A percentile compares a stretch with the other conserved stretches of the same genome.
These are phyloP conservation scores for Crenuchus spilurus DNA, from an alignment of 2,797 vertebrate species.

Conservation along the genomic window DNA sequence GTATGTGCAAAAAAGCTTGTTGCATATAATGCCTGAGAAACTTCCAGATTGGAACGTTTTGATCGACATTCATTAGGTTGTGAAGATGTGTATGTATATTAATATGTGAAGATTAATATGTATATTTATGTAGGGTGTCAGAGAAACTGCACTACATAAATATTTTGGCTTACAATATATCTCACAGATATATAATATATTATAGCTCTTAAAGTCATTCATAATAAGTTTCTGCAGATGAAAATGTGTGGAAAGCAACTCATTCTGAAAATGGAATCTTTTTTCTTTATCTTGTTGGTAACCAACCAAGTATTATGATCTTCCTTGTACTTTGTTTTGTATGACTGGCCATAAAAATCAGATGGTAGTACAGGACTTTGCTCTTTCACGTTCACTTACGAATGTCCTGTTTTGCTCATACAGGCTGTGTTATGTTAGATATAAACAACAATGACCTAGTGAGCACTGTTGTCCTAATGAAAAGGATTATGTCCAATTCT, in stretches of 20 bases:
- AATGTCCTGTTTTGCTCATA: slow-evolving; percentile 13
- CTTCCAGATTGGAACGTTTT: neutral
- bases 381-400: slow-evolving; percentile 20
- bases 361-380: slow-evolving; percentile 48
- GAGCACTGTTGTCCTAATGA: neutral
- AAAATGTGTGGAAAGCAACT: neutral
- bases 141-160: too few relatives aligned
- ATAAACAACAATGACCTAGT: neutral
- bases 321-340: slow-evolving; percentile 19
- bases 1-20: too few relatives aligned
- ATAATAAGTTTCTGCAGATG: neutral
- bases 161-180: neutral
- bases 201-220: neutral
- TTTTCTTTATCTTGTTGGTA: neutral
- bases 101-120: too few relatives aligned
- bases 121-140: neutral
- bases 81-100: neutral
- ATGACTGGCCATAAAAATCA: slow-evolving; percentile 24
- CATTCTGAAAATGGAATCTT: neutral
- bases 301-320: neutral
- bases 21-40: neutral
- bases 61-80: neutral
- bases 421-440: neutral
- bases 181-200: neutral
- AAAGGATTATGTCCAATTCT: neutral